phyloP scores from a whole-genome alignment of 1,140 invertebrate species.

The Drosophila novamexicana region DNA sequence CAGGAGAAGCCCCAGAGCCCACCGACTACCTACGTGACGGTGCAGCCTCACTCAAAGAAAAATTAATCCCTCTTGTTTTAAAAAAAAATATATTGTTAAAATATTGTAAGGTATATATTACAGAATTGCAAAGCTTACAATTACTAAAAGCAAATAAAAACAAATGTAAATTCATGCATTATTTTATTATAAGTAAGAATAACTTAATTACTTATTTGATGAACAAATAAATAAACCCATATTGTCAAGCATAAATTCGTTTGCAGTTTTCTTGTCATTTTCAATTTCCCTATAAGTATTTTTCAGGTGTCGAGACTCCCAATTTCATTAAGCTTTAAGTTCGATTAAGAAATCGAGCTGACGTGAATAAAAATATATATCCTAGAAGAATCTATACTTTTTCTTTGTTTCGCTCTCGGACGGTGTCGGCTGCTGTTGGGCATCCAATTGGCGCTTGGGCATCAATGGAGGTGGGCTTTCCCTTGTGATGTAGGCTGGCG shows the following conservation, averaged over 20 bases:
- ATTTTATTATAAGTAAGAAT: constrained; percentile 25
- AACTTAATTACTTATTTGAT: constrained; percentile 39
- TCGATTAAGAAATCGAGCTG: neutral
- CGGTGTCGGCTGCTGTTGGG: constrained; percentile 37
- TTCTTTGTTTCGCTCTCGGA: constrained; percentile 59
- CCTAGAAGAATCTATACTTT: constrained; percentile 72
- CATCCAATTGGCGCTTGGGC: constrained; percentile 44
- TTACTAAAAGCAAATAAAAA: neutral
- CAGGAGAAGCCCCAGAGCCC: no score
- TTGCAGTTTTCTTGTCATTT: constrained; percentile 65
- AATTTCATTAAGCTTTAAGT: neutral
- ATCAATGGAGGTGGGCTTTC: constrained; percentile 65
- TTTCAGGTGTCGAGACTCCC: constrained; percentile 40
- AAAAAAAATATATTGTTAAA: no score
- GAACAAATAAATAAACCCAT: constrained; percentile 55
- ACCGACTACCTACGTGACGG: no score
- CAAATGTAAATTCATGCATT: constrained; percentile 6
- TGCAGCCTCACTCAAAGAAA: no score
- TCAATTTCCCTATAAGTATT: constrained; percentile 32
- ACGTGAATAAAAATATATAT: neutral
- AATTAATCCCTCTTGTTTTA: no score
- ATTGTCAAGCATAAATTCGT: constrained; percentile 51
- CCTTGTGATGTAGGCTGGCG: constrained; percentile 28
- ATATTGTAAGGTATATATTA: no score
- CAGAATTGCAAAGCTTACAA: no score